A percentile compares a stretch with the other conserved stretches of the same genome.
Evolutionary conservation across 2,797 vertebrate species (phyloP).

Genomic region (Epinephelus malabaricus): DNA sequence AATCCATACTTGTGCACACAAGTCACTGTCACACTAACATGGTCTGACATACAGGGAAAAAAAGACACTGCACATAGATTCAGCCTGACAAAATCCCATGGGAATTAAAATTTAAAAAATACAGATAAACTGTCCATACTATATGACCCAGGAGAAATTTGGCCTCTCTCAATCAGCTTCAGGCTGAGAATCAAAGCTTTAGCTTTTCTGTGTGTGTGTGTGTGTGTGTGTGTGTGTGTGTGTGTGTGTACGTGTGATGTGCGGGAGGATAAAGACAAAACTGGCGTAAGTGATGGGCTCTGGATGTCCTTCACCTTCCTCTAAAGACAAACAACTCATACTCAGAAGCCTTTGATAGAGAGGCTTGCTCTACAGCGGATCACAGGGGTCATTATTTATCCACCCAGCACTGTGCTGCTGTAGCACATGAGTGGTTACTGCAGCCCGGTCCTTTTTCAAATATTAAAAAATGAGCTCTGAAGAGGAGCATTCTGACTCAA

Average conservation of each 20-base stretch:
- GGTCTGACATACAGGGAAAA: not conserved
- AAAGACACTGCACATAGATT: not conserved
- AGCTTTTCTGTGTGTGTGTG: not conserved
- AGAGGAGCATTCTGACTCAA: conserved; percentile 27
- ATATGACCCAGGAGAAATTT: not conserved
- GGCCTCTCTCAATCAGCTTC: not conserved
- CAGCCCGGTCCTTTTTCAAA: conserved; percentile 29
- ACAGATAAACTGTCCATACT: not conserved
- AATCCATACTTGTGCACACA: not conserved
- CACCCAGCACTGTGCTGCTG: conserved; percentile 22
- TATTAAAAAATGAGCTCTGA: conserved; percentile 30
- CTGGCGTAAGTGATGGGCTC: conserved; percentile 57
- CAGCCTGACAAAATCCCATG: not conserved
- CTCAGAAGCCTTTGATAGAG: conserved; percentile 54
- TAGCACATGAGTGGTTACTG: conserved; percentile 3
- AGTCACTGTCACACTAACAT: not conserved
- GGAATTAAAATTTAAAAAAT: not conserved
- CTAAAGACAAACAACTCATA: conserved; percentile 59
- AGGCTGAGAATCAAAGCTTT: not conserved
- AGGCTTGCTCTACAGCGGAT: conserved; percentile 32
- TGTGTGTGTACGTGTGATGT: not conserved
- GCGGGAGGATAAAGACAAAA: conserved; percentile 25
- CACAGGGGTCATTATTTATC: conserved; percentile 58
- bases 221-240: not conserved
- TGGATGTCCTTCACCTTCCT: conserved; percentile 62